Percentiles rank a stretch among this genome's conserved stretches.
Conservation (phyloP, 1,140 invertebrate species). For the Dinothrombium tinctorium region DNA sequence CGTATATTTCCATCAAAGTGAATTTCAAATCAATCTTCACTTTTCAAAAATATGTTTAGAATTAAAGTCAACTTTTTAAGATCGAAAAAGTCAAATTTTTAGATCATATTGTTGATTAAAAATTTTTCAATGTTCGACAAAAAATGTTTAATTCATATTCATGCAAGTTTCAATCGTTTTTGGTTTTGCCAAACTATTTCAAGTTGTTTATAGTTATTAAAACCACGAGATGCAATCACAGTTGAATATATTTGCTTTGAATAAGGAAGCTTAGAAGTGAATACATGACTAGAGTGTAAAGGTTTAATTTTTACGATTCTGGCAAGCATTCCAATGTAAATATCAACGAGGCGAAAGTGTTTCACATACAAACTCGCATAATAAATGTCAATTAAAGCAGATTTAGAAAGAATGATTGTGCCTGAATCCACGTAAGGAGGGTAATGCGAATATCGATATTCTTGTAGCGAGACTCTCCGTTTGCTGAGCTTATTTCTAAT, state of each 20-base stretch:
- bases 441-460: conserved; percentile 65
- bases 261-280: conserved; percentile 42
- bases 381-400: conserved; percentile 19
- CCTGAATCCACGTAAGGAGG: conserved; percentile 79
- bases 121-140: too few relatives aligned
- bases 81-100: too few relatives aligned
- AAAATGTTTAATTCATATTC: too few relatives aligned
- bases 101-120: too few relatives aligned
- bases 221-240: conserved; percentile 64
- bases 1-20: too few relatives aligned
- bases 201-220: conserved; percentile 41
- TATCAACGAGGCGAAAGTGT: conserved; percentile 17
- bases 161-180: conserved; percentile 32
- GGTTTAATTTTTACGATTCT: conserved; percentile 15
- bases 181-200: conserved; percentile 49
- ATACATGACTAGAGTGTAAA: conserved; percentile 46
- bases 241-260: conserved; percentile 33
- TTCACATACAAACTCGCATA: conserved; percentile 16
- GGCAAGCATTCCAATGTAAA: conserved; percentile 18
- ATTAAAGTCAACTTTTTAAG: too few relatives aligned
- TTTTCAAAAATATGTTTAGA: too few relatives aligned
- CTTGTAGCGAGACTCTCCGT: conserved; percentile 57
- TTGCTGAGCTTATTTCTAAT: too few relatives aligned
- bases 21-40: too few relatives aligned
- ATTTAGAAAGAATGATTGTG: conserved; percentile 48